Conservation (phyloP, 1,140 invertebrate genomes). For the Laodelphax striatellus region DNA sequence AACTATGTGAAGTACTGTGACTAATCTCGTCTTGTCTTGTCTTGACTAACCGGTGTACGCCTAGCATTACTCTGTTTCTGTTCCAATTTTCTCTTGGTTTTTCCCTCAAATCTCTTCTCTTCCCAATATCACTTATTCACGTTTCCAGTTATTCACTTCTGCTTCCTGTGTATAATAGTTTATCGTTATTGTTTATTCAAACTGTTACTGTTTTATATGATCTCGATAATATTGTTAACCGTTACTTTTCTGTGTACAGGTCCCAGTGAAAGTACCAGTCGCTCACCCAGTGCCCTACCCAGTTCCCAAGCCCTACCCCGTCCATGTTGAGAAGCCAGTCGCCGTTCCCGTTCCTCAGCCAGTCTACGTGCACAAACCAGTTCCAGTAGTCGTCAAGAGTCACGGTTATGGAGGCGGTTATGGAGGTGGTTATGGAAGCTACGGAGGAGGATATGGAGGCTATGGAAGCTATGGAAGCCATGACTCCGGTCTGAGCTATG, state of each 20-base stretch:
- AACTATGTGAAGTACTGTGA: no score
- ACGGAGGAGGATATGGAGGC: conserved; percentile 12
- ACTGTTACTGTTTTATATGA: no score
- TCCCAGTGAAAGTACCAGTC: conserved; percentile 18
- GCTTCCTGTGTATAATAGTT: no score
- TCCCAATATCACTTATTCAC: no score
- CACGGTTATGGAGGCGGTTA: conserved; percentile 5
- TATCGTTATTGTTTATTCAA: no score
- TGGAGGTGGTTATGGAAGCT: background rate
- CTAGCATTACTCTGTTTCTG: no score
- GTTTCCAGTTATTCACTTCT: no score
- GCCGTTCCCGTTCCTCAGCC: conserved; percentile 31
- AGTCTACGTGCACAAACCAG: conserved; percentile 30
- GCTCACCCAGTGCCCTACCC: conserved; percentile 16
- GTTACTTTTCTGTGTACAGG: background rate
- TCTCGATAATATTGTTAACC: background rate
- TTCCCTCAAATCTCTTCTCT: no score
- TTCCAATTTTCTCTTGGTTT: no score
- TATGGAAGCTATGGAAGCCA: conserved; percentile 9
- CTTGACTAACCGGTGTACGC: no score
- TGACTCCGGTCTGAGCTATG: background rate
- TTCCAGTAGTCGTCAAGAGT: conserved; percentile 13
- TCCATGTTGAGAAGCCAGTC: conserved; percentile 12
- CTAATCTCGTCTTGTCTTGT: no score
- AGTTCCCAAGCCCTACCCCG: conserved; percentile 18